Evolutionary conservation across 2,888 invertebrate genomes (phyloP), one percentile per base, ranked within the genome.

Genomic region (Aplocera efformata): DNA sequence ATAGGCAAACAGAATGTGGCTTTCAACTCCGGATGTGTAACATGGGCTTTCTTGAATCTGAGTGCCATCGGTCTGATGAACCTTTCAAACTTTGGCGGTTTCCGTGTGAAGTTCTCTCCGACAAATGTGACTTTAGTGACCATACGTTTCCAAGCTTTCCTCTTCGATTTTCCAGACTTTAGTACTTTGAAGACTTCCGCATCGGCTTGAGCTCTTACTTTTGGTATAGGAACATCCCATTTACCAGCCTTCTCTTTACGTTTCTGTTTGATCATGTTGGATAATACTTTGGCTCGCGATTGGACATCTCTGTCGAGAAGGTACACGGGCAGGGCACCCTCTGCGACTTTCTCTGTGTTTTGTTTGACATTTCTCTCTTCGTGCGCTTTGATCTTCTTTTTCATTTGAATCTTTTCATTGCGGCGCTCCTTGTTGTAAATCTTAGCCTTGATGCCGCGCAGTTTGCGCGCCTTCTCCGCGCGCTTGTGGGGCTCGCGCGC

Each of bases 231-330:
- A 0, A 99, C 99, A 66, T 99, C 98, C 98, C 99, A 99, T 91
- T 99, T 99, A 0, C 99, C 99, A 38, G 98, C 98, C 69, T 99
- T 99, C 74, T 99, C 99, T 81, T 99, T 99, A 0, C 99, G 91
- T 80, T 99, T 99, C 80, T 99, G 99, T 83, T 99, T 99, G 49
- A 99, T 98, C 96, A 98, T 98, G 75, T 99, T 99, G 0, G 98
- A 98, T 0, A 99, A 89, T 10, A 99, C 95, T 82, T 99, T 99
- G 1, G 98, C 98, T 28, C 96, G 90, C 1, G 94, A 94, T 71
- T 98, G 97, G 4, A 96, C 93, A 88, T 99, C 97, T 84, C 99
- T 92, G 89, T 99, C 99, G 38, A 99, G 89, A n/a, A 99, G 90
- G 79, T 99, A 99, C 0, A 96, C 96, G 0, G 99, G 99, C 33